Percentiles rank a stretch among this genome's conserved stretches.
Evolutionary conservation across 2,888 invertebrate genomes (phyloP).

Genomic region (Caenorhabditis sinica): DNA sequence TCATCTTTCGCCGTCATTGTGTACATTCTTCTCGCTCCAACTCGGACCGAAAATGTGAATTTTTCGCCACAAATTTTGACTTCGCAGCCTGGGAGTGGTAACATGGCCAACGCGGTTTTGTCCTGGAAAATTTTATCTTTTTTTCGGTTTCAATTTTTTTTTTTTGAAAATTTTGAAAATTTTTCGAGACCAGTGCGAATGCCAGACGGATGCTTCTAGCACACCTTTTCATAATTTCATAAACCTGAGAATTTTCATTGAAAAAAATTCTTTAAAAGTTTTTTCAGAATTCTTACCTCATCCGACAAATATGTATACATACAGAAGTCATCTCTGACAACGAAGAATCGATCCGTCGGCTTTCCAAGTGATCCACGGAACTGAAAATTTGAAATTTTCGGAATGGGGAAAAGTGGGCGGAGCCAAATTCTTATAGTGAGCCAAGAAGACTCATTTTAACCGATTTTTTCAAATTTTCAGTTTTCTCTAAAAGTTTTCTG

Average conservation of each 20-base stretch:
- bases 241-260: not conserved
- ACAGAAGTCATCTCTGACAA: conserved; percentile 82
- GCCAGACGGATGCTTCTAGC: too few species aligned
- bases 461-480: too few species aligned
- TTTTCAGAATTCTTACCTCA: conserved; percentile 65
- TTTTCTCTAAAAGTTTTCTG: too few species aligned
- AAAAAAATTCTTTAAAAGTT: not conserved
- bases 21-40: conserved; percentile 79
- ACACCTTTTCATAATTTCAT: too few species aligned
- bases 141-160: not conserved
- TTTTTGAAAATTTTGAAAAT: too few species aligned
- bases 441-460: too few species aligned
- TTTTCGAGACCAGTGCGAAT: too few species aligned
- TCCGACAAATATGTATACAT: conserved; percentile 81
- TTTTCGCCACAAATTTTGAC: conserved; percentile 75
- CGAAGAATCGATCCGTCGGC: conserved; percentile 77
- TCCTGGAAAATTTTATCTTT: conserved; percentile 74
- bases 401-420: not conserved
- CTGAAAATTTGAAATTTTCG: conserved; percentile 40
- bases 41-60: conserved; percentile 78
- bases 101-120: conserved; percentile 79
- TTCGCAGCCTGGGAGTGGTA: conserved; percentile 82
- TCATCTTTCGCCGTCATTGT: conserved; percentile 76
- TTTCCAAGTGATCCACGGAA: conserved; percentile 78
- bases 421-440: too few species aligned